Conservation (phyloP, 2,888 invertebrate species). For the Heteromurus nitidus region DNA sequence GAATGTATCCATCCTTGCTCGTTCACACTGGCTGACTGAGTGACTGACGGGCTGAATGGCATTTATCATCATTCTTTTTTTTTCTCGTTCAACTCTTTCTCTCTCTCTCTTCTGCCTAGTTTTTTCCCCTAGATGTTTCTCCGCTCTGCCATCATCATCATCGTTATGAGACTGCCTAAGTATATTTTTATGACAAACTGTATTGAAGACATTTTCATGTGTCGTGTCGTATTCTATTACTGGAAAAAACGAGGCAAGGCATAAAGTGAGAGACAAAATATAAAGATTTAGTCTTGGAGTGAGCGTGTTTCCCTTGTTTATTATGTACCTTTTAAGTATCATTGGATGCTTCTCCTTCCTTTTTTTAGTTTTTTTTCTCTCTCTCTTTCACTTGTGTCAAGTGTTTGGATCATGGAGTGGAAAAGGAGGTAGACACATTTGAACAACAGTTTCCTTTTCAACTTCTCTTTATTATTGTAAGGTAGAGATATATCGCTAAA, state of each 20-base stretch:
- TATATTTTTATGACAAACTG: slow-evolving; percentile 55
- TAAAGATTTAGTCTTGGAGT: slow-evolving; percentile 26
- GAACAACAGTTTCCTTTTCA: slow-evolving; percentile 14
- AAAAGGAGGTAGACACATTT: slow-evolving; percentile 15
- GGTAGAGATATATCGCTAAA: slow-evolving; percentile 19
- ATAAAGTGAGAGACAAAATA: slow-evolving; percentile 4
- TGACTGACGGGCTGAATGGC: slow-evolving; percentile 61
- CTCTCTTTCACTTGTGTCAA: slow-evolving; percentile 49
- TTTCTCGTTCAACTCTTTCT: slow-evolving; percentile 23
- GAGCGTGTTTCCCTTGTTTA: slow-evolving; percentile 12
- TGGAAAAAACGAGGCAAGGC: slow-evolving; percentile 23
- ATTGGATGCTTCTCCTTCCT: too few relatives aligned
- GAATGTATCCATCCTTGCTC: slow-evolving; percentile 25
- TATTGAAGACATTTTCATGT: slow-evolving; percentile 59
- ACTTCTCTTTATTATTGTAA: not conserved
- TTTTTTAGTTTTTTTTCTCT: slow-evolving; percentile 12
- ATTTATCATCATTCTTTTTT: slow-evolving; percentile 62
- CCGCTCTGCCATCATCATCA: slow-evolving; percentile 18
- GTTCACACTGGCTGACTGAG: slow-evolving; percentile 62
- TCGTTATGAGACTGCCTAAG: slow-evolving; percentile 30
- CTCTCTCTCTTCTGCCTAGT: slow-evolving; percentile 12
- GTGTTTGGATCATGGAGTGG: slow-evolving; percentile 37
- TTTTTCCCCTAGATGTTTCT: slow-evolving; percentile 8
- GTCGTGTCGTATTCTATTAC: slow-evolving; percentile 54
- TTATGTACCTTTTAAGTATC: slow-evolving; percentile 2